phyloP scores from a whole-genome alignment of 2,113 vertebrate species.

The Labrus mixtus region DNA sequence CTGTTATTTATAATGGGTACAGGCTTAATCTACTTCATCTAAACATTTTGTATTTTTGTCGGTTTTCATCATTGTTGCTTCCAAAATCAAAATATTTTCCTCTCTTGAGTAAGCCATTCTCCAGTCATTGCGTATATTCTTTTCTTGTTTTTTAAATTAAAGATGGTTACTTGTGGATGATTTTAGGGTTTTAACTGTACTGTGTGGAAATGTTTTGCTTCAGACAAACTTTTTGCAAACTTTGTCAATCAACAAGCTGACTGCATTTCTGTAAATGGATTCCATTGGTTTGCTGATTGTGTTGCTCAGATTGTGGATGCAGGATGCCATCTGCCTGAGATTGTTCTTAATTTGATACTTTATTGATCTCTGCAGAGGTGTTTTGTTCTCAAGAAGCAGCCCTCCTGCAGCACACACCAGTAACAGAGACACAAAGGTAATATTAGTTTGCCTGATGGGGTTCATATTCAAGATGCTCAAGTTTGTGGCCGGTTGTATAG shows the following conservation, averaged over 20 bases:
- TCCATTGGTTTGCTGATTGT: not conserved
- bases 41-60: too few relatives aligned
- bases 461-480: not conserved
- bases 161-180: not conserved
- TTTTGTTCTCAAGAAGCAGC: not conserved
- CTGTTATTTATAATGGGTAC: too few relatives aligned
- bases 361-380: not conserved
- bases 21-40: too few relatives aligned
- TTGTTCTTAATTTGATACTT: slow-evolving; percentile 9
- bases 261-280: not conserved
- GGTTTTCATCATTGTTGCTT: too few relatives aligned
- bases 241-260: not conserved
- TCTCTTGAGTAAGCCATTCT: too few relatives aligned
- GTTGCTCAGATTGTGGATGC: not conserved
- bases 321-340: not conserved
- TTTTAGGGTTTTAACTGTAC: not conserved
- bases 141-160: not conserved
- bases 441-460: not conserved
- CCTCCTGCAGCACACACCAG: not conserved
- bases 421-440: not conserved
- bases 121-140: too few relatives aligned
- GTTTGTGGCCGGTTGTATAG: not conserved
- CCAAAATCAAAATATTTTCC: too few relatives aligned
- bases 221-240: slow-evolving; percentile 1
- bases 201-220: not conserved